phyloP scores from a whole-genome alignment of 2,113 vertebrate species.

The Marcusenius ussheri region DNA sequence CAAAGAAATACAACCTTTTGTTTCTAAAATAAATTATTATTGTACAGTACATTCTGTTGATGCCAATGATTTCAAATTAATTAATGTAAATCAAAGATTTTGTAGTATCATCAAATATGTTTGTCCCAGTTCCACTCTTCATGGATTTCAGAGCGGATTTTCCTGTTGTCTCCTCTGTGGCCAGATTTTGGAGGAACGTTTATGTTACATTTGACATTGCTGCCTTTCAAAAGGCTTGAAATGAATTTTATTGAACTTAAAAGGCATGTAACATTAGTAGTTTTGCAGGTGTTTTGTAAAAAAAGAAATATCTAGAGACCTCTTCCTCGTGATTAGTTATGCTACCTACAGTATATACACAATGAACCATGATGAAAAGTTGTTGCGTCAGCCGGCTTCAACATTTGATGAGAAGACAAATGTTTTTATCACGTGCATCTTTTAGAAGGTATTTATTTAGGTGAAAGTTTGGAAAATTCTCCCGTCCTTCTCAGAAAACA shows the following conservation, averaged over 20 bases:
- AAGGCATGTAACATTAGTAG: background rate
- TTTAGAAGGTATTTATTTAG: constrained; percentile 42
- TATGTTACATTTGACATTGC: background rate
- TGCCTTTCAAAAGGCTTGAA: background rate
- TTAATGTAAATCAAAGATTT: background rate
- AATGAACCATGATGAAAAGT: background rate
- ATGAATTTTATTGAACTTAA: background rate
- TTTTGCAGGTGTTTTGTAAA: background rate
- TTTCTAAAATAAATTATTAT: background rate
- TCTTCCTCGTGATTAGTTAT: background rate
- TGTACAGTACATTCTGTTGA: background rate
- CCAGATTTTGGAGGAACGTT: background rate
- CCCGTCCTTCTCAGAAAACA: constrained; percentile 36
- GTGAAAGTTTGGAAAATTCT: constrained; percentile 35
- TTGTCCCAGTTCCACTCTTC: background rate
- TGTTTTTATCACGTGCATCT: constrained; percentile 36
- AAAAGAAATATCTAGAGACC: background rate
- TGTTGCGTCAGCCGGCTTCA: constrained; percentile 7
- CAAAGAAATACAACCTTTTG: background rate
- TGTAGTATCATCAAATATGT: background rate
- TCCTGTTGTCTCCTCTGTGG: background rate
- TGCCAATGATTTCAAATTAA: background rate
- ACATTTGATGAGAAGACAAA: constrained; percentile 24
- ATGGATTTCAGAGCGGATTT: background rate
- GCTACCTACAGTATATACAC: background rate